Conservation (phyloP, 2,888 invertebrate species). For the Agonopterix alstromeriana region DNA sequence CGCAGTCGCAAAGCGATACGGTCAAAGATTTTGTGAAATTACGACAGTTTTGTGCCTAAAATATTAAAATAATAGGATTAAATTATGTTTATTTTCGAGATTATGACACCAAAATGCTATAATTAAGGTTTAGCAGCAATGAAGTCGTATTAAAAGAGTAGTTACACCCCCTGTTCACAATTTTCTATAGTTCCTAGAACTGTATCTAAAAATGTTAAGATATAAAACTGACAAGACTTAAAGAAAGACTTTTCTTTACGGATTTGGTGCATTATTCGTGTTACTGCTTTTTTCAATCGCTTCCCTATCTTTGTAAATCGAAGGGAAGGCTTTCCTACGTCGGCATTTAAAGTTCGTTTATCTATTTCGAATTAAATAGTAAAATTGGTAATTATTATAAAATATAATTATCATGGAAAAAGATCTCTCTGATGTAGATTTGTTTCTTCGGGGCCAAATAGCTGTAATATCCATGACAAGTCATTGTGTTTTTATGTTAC, state of each 20-base stretch:
- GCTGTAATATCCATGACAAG: constrained; percentile 69
- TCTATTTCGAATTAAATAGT: constrained; percentile 18
- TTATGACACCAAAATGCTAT: constrained; percentile 66
- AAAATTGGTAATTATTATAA: constrained; percentile 2
- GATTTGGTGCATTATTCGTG: too few species aligned
- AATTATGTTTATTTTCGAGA: constrained; percentile 42
- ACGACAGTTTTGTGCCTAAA: constrained; percentile 31
- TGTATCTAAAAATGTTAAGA: too few species aligned
- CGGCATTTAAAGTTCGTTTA: constrained; percentile 28
- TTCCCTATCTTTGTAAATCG: neutral
- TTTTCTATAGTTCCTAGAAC: too few species aligned
- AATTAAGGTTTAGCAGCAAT: constrained; percentile 21
- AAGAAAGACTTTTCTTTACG: too few species aligned
- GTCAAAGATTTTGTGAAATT: constrained; percentile 12
- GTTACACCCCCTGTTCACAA: neutral
- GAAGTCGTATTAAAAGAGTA: neutral
- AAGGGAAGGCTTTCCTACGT: constrained; percentile 34
- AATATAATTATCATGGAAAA: constrained; percentile 28
- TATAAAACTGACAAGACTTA: too few species aligned
- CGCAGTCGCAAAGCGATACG: constrained; percentile 15
- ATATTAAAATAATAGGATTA: constrained; percentile 7
- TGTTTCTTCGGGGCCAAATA: constrained; percentile 72
- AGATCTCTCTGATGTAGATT: constrained; percentile 57
- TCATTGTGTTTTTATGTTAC: constrained; percentile 43
- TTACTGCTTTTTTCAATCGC: constrained; percentile 15